These are phyloP conservation scores for Trachymyrmex septentrionalis DNA, from an alignment of 1,140 invertebrate genomes.

Conservation along the genomic window DNA sequence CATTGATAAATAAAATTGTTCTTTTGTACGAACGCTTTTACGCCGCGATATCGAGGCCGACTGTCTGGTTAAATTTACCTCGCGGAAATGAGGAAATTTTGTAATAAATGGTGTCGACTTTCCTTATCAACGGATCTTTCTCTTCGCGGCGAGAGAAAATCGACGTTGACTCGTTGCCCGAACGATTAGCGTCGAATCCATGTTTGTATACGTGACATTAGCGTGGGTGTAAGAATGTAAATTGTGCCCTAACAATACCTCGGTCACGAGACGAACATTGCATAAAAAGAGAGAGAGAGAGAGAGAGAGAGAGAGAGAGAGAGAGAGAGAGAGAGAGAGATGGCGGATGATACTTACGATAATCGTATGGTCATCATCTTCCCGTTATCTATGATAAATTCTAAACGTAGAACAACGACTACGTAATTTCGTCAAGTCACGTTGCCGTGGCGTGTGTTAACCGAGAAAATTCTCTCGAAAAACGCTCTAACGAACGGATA, in stretches of 20 bases:
- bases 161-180: slow-evolving; percentile 25
- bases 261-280: slow-evolving; percentile 53
- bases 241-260: slow-evolving; percentile 67
- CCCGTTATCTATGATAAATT: slow-evolving; percentile 75
- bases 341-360: slow-evolving; percentile 70
- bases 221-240: slow-evolving; percentile 69
- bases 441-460: slow-evolving; percentile 51
- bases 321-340: slow-evolving; percentile 46
- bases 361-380: slow-evolving; percentile 75
- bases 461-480: slow-evolving; percentile 45
- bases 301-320: slow-evolving; percentile 13
- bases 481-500: slow-evolving; percentile 40
- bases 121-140: slow-evolving; percentile 43
- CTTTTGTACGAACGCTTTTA: neutral
- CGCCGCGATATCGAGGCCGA: neutral
- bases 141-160: slow-evolving; percentile 9
- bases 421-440: slow-evolving; percentile 73
- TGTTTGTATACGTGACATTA: slow-evolving; percentile 47
- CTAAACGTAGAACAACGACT: slow-evolving; percentile 74
- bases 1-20: slow-evolving; percentile 9
- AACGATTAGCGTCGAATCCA: slow-evolving; percentile 38
- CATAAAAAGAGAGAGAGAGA: neutral
- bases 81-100: slow-evolving; percentile 30
- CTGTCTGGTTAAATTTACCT: slow-evolving; percentile 26
- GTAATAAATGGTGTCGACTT: slow-evolving; percentile 46